Evolutionary conservation across 1,140 invertebrate species (phyloP).

Genomic region (Cardiocondyla obscurior): DNA sequence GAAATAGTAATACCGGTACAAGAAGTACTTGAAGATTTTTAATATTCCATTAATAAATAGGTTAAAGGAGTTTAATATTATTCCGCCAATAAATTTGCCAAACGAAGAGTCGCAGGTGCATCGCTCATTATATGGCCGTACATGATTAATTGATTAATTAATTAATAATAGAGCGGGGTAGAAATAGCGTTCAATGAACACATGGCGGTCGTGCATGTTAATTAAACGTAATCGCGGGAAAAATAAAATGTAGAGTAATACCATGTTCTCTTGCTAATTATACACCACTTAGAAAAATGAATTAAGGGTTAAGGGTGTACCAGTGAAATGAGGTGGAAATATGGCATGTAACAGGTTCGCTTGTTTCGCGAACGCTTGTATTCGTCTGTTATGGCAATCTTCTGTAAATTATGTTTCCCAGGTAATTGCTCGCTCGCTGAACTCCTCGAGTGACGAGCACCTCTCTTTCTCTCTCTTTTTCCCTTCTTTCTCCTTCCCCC

Average conservation of each 20-base stretch:
- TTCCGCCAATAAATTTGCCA: slow-evolving; percentile 11
- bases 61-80: slow-evolving; percentile 14
- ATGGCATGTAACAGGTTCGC: slow-evolving; percentile 67
- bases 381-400: slow-evolving; percentile 61
- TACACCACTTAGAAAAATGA: slow-evolving; percentile 46
- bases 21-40: slow-evolving; percentile 83
- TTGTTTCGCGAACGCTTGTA: slow-evolving; percentile 49
- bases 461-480: background rate
- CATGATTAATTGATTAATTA: slow-evolving; percentile 55
- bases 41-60: slow-evolving; percentile 67
- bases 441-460: slow-evolving; percentile 51
- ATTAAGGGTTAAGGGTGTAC: slow-evolving; percentile 43
- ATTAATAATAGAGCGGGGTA: slow-evolving; percentile 40
- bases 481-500: background rate
- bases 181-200: slow-evolving; percentile 30
- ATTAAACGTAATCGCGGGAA: slow-evolving; percentile 51
- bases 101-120: slow-evolving; percentile 34
- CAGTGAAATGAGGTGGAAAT: slow-evolving; percentile 51
- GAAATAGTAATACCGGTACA: slow-evolving; percentile 78
- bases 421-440: slow-evolving; percentile 76
- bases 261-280: slow-evolving; percentile 42
- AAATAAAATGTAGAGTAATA: slow-evolving; percentile 51
- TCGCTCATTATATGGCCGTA: slow-evolving; percentile 3
- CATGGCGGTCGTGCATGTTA: slow-evolving; percentile 13
- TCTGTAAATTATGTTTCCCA: slow-evolving; percentile 76